Conservation (phyloP, 2,888 invertebrate genomes). For the Drosophila anomalipes region DNA sequence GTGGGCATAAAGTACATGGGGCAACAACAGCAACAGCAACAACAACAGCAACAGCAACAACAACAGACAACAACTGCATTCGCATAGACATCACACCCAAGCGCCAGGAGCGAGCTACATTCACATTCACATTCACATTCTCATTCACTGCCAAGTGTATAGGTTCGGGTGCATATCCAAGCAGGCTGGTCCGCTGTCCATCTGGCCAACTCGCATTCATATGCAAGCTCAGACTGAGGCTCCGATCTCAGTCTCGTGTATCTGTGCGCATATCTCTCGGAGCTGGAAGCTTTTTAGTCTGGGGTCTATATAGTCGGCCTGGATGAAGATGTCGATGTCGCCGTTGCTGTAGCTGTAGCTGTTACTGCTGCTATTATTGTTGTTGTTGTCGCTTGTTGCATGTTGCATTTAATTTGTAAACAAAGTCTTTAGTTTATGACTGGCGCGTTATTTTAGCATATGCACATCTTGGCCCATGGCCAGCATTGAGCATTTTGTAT, state of each 20-base stretch:
- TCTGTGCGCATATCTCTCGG: slow-evolving; percentile 54
- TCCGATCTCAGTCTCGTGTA: slow-evolving; percentile 26
- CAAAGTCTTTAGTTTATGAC: slow-evolving; percentile 83
- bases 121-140: slow-evolving; percentile 22
- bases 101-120: slow-evolving; percentile 64
- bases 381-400: slow-evolving; percentile 61
- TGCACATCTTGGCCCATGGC: slow-evolving; percentile 41
- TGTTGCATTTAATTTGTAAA: slow-evolving; percentile 82
- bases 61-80: slow-evolving; percentile 27
- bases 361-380: slow-evolving; percentile 13
- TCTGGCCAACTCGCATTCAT: slow-evolving; percentile 62
- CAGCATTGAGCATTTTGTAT: slow-evolving; percentile 59
- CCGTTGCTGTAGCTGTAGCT: slow-evolving; percentile 18
- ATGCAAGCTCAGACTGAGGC: slow-evolving; percentile 41
- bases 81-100: slow-evolving; percentile 69
- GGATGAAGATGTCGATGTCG: slow-evolving; percentile 66
- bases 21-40: slow-evolving; percentile 21
- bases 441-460: slow-evolving; percentile 78
- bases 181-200: slow-evolving; percentile 32
- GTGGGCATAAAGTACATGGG: slow-evolving; percentile 74
- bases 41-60: slow-evolving; percentile 21
- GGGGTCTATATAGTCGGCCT: slow-evolving; percentile 17
- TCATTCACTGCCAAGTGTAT: slow-evolving; percentile 9
- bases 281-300: slow-evolving; percentile 39
- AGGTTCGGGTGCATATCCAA: slow-evolving; percentile 29